phyloP scores from a whole-genome alignment of 2,888 invertebrate genomes.

The Caenorhabditis sp. region DNA sequence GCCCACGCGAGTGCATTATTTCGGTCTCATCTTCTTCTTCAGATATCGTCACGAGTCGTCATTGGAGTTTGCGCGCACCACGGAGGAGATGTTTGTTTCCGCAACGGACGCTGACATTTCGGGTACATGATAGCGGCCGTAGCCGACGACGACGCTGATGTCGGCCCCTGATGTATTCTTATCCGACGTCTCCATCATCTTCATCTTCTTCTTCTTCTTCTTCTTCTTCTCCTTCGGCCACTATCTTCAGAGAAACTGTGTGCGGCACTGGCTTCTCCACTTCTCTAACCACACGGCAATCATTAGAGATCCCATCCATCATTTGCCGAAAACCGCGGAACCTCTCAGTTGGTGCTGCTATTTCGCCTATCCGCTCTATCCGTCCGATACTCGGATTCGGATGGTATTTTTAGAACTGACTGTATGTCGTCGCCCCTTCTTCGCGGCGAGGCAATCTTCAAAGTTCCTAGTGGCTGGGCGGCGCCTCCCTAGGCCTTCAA shows the following conservation, averaged over 20 bases:
- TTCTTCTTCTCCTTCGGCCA: constrained; percentile 44
- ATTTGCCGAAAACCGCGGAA: constrained; percentile 31
- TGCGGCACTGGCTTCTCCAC: constrained; percentile 55
- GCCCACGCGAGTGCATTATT: constrained; percentile 43
- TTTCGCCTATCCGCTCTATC: constrained; percentile 25
- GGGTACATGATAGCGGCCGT: constrained; percentile 57
- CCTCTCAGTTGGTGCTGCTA: constrained; percentile 26
- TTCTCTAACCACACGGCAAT: constrained; percentile 61
- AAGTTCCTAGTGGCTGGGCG: constrained; percentile 43
- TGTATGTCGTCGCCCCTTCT: constrained; percentile 22
- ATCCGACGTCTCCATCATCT: constrained; percentile 21
- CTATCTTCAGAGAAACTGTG: constrained; percentile 53
- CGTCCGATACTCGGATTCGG: constrained; percentile 35
- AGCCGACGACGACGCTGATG: constrained; percentile 30
- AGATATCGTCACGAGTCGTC: constrained; percentile 43
- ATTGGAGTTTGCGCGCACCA: constrained; percentile 51
- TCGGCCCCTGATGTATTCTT: constrained; percentile 20
- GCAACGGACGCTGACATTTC: constrained; percentile 11
- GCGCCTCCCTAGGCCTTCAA: constrained; percentile 36
- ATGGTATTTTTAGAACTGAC: constrained; percentile 58
- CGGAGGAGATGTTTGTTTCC: constrained; percentile 57
- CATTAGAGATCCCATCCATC: constrained; percentile 65
- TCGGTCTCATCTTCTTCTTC: constrained; percentile 17
- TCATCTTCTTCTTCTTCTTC: too few relatives aligned
- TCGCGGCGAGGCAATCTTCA: constrained; percentile 49